Conservation (phyloP, 2,113 vertebrate species). For the Tupaia tana region DNA sequence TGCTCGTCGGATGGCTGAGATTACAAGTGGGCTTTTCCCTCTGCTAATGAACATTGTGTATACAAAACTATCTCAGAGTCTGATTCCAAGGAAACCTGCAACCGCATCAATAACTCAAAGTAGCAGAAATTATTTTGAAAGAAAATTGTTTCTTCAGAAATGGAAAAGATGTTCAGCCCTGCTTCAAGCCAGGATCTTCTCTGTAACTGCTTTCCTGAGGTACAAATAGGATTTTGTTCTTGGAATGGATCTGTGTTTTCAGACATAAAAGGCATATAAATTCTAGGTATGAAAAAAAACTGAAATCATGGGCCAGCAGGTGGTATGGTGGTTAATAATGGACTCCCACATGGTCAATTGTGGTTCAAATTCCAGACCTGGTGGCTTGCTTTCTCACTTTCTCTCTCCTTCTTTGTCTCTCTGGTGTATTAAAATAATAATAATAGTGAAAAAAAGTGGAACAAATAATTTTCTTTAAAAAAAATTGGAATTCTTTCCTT, state of each 20-base stretch:
- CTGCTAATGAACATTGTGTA: not conserved
- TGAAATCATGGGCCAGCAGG: too few species aligned
- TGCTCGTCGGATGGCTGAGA: not conserved
- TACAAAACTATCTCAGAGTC: not conserved
- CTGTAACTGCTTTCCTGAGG: not conserved
- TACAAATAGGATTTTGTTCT: not conserved
- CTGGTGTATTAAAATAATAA: too few species aligned
- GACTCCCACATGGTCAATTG: too few species aligned
- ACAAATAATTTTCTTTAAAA: too few species aligned
- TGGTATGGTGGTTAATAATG: too few species aligned
- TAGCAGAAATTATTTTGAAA: not conserved
- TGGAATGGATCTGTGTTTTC: not conserved
- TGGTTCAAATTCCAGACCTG: too few species aligned
- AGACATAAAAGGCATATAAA: not conserved
- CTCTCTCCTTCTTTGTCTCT: too few species aligned
- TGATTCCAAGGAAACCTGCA: not conserved
- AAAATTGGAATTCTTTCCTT: not conserved
- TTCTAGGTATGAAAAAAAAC: not conserved
- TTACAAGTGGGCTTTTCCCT: not conserved
- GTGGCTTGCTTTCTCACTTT: too few species aligned
- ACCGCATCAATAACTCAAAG: not conserved
- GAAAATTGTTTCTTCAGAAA: constrained; percentile 4
- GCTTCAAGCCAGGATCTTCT: not conserved
- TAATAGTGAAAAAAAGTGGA: too few species aligned
- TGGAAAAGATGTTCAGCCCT: not conserved